These are phyloP conservation scores for Ascidia mentula DNA, from an alignment of 23 tunicate species.

Conservation along the genomic window DNA sequence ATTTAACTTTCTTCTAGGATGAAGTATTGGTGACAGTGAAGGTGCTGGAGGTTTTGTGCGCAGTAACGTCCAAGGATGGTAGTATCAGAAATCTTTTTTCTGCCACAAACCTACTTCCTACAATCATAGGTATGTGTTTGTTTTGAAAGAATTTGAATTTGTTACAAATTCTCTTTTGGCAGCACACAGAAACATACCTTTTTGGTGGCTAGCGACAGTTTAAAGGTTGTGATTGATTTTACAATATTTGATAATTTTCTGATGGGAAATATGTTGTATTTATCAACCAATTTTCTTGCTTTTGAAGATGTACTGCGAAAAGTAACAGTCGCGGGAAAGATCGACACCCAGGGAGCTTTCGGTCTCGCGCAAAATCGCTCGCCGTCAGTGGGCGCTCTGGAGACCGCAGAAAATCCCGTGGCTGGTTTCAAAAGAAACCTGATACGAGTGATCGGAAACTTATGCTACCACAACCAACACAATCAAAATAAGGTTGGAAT, in stretches of 20 bases:
- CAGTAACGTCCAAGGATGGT: background rate
- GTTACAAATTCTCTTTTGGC: no score
- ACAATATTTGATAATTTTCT: no score
- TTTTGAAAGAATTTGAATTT: no score
- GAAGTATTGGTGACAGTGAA: background rate
- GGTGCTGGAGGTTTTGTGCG: background rate
- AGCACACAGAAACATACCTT: no score
- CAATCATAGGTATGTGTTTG: background rate
- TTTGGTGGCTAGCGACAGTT: no score
- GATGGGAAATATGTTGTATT: no score
- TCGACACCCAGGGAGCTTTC: background rate
- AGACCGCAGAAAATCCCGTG: background rate
- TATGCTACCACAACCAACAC: background rate
- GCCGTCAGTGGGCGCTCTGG: slow-evolving; percentile 23
- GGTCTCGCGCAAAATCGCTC: background rate
- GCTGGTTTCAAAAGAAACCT: slow-evolving; percentile 7
- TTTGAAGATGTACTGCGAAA: slow-evolving; percentile 1
- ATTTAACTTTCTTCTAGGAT: background rate
- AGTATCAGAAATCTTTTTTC: background rate
- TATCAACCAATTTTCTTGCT: no score
- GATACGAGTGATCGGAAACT: slow-evolving; percentile 18
- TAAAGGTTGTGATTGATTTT: no score
- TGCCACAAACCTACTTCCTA: background rate
- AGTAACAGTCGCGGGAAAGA: slow-evolving; percentile 10
- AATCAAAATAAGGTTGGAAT: slow-evolving; percentile 8